Conservation (phyloP, 1,140 invertebrate genomes). For the Ptiloglossa arizonensis region DNA sequence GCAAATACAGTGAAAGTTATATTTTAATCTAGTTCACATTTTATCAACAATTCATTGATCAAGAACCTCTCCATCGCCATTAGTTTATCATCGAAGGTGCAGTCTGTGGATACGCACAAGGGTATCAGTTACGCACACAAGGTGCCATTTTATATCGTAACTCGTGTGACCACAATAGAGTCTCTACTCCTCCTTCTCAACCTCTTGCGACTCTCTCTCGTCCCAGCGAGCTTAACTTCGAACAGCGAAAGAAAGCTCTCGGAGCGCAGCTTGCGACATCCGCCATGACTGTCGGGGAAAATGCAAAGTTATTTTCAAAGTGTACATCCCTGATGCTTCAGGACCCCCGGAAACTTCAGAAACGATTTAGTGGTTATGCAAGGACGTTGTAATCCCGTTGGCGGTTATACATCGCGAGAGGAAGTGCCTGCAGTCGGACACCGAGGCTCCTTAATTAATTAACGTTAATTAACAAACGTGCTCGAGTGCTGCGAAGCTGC, state of each 20-base stretch:
- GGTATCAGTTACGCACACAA: too few relatives aligned
- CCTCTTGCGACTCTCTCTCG: too few relatives aligned
- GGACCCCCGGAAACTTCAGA: constrained; percentile 26
- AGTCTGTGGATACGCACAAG: too few relatives aligned
- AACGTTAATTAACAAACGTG: constrained; percentile 79
- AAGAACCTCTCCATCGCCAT: too few relatives aligned
- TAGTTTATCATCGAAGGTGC: too few relatives aligned
- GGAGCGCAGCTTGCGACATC: background rate
- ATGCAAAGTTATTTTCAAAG: constrained; percentile 27
- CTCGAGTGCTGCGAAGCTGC: constrained; percentile 69
- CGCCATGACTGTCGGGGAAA: background rate
- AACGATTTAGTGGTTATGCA: constrained; percentile 50
- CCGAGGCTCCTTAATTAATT: constrained; percentile 78
- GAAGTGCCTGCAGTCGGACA: constrained; percentile 64
- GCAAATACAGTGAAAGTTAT: too few relatives aligned
- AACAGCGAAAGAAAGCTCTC: background rate
- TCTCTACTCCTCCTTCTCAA: too few relatives aligned
- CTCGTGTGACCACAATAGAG: too few relatives aligned
- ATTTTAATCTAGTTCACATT: too few relatives aligned
- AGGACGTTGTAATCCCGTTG: constrained; percentile 63
- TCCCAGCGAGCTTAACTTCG: background rate
- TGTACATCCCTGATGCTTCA: background rate
- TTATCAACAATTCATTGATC: too few relatives aligned
- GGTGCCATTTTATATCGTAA: too few relatives aligned
- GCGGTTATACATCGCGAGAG: constrained; percentile 50